Percentiles rank a stretch among this genome's conserved stretches.
Evolutionary conservation across 2,888 invertebrate genomes (phyloP).

Genomic region (Anagyrus pseudococci): DNA sequence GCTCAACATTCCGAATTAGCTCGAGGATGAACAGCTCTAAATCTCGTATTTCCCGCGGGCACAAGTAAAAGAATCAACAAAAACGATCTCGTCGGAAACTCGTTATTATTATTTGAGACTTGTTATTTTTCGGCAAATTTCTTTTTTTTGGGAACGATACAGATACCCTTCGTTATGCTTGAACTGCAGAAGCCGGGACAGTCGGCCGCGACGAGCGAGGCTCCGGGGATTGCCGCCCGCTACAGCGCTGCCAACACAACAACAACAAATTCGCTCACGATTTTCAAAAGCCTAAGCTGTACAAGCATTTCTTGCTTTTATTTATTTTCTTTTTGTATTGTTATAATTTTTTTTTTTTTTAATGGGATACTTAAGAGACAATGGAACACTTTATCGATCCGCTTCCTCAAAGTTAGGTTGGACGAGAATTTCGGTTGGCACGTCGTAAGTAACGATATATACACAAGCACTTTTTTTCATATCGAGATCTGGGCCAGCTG

Average conservation of each 20-base stretch:
- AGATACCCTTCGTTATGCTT: slow-evolving; percentile 89
- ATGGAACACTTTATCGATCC: slow-evolving; percentile 44
- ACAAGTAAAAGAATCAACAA: slow-evolving; percentile 26
- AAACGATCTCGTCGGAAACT: slow-evolving; percentile 4
- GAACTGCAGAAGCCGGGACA: slow-evolving; percentile 90
- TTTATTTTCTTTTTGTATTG: slow-evolving; percentile 1
- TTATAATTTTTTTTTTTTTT: slow-evolving; percentile 25
- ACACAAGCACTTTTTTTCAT: too few species aligned
- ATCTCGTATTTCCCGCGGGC: too few species aligned
- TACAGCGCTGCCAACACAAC: slow-evolving; percentile 62
- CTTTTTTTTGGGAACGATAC: slow-evolving; percentile 58
- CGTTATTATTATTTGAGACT: slow-evolving; percentile 3
- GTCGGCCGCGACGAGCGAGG: slow-evolving; percentile 88
- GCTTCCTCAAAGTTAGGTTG: background rate
- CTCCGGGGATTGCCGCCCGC: slow-evolving; percentile 79
- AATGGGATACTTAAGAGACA: slow-evolving; percentile 50
- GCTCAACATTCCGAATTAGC: too few species aligned
- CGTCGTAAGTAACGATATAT: too few species aligned
- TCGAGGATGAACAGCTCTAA: too few species aligned
- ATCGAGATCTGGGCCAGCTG: too few species aligned
- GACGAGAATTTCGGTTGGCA: too few species aligned
- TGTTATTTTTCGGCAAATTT: slow-evolving; percentile 23
- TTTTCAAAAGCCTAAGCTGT: slow-evolving; percentile 50
- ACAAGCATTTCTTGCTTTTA: background rate
- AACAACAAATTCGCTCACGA: slow-evolving; percentile 61